Conservation (phyloP, 1,140 invertebrate genomes). For the Caenorhabditis inopinata region DNA sequence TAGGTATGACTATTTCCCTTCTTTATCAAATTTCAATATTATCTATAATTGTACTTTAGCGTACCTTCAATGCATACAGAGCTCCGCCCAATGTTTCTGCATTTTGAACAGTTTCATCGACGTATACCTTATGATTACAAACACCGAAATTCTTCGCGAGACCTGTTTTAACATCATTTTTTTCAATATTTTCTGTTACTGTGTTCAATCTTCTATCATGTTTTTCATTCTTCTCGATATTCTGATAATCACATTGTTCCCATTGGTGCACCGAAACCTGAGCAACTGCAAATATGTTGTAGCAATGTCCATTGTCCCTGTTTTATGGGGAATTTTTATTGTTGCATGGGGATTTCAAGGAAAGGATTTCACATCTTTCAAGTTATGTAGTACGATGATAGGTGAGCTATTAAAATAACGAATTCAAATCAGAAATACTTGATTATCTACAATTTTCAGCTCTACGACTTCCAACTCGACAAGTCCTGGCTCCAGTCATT, state of each 20-base stretch:
- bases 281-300: not conserved
- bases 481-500: not conserved
- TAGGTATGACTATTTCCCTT: no score
- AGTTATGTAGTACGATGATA: not conserved
- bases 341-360: not conserved
- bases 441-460: not conserved
- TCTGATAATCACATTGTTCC: not conserved
- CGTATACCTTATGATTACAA: not conserved
- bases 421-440: not conserved
- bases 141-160: not conserved
- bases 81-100: not conserved
- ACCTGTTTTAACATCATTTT: not conserved
- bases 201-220: not conserved
- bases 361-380: not conserved
- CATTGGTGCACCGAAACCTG: not conserved
- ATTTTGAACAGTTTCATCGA: not conserved
- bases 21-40: no score
- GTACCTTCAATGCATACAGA: not conserved
- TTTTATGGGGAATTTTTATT: not conserved
- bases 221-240: not conserved
- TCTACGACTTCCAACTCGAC: not conserved
- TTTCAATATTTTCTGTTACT: not conserved
- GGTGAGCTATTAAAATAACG: not conserved
- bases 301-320: not conserved
- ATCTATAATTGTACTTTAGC: not conserved